A percentile compares a stretch with the other conserved stretches of the same genome.
Evolutionary conservation across 2,888 invertebrate genomes (phyloP).

Genomic region (Orthosia gothica): DNA sequence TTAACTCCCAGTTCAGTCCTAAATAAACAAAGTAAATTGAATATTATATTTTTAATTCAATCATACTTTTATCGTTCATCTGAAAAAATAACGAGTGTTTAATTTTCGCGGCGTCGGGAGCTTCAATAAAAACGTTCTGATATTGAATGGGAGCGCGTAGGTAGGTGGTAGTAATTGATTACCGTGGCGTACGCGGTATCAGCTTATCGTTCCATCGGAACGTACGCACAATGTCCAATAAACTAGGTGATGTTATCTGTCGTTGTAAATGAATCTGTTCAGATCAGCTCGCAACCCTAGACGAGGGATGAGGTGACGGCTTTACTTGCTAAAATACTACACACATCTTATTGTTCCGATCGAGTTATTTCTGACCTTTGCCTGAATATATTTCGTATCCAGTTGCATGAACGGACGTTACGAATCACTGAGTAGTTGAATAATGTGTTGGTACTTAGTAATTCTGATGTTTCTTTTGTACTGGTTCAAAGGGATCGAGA

Average conservation of each 20-base stretch:
- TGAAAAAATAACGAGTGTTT: conserved; percentile 81
- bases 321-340: conserved; percentile 45
- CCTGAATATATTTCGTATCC: conserved; percentile 55
- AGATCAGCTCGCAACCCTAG: conserved; percentile 70
- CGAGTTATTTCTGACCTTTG: conserved; percentile 54
- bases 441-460: conserved; percentile 45
- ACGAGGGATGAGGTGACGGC: conserved; percentile 59
- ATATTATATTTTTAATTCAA: conserved; percentile 77
- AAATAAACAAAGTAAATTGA: conserved; percentile 79
- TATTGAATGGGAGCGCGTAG: conserved; percentile 79
- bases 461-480: conserved; percentile 35
- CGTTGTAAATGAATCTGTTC: conserved; percentile 89
- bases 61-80: conserved; percentile 80
- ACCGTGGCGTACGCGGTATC: conserved; percentile 84
- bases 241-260: conserved; percentile 88
- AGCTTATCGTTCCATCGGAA: conserved; percentile 84
- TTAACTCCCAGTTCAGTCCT: conserved; percentile 63
- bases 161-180: conserved; percentile 86
- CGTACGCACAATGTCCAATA: conserved; percentile 90
- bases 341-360: conserved; percentile 51
- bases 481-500: conserved; percentile 27
- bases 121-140: conserved; percentile 83
- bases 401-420: conserved; percentile 58
- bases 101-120: conserved; percentile 82
- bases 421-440: conserved; percentile 53